These are phyloP conservation scores for Melanerpes formicivorus DNA, from an alignment of 2,113 vertebrate species.

Conservation along the genomic window DNA sequence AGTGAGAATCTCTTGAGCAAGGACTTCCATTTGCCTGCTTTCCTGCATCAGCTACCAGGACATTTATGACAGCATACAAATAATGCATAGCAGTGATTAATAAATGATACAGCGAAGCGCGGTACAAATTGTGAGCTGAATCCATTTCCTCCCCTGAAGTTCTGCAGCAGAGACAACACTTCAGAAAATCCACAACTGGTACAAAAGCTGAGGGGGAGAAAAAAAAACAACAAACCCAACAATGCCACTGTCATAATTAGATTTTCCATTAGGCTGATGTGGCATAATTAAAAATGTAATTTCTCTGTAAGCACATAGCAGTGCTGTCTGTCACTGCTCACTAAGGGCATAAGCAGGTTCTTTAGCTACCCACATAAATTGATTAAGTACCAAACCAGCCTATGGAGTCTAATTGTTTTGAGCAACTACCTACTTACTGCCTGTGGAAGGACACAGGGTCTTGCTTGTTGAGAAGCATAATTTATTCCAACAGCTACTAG, in stretches of 20 bases:
- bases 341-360: conserved; percentile 47
- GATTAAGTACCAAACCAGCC: conserved; percentile 38
- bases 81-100: conserved; percentile 9
- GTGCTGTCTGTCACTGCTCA: conserved; percentile 66
- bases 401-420: conserved; percentile 40
- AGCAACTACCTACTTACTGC: conserved; percentile 41
- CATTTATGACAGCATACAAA: neutral
- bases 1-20: neutral
- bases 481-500: neutral
- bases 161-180: neutral
- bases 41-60: neutral
- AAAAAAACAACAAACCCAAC: neutral
- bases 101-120: neutral
- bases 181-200: neutral
- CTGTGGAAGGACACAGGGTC: neutral
- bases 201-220: neutral
- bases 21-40: neutral
- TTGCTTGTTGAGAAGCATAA: neutral
- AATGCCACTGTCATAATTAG: conserved; percentile 74
- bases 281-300: conserved; percentile 79
- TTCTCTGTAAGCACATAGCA: conserved; percentile 67
- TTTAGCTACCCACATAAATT: conserved; percentile 21
- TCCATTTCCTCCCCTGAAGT: neutral
- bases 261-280: conserved; percentile 73
- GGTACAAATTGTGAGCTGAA: neutral